These are phyloP conservation scores for Tiaroga cobitis DNA, from an alignment of 2,797 vertebrate species.

Conservation along the genomic window DNA sequence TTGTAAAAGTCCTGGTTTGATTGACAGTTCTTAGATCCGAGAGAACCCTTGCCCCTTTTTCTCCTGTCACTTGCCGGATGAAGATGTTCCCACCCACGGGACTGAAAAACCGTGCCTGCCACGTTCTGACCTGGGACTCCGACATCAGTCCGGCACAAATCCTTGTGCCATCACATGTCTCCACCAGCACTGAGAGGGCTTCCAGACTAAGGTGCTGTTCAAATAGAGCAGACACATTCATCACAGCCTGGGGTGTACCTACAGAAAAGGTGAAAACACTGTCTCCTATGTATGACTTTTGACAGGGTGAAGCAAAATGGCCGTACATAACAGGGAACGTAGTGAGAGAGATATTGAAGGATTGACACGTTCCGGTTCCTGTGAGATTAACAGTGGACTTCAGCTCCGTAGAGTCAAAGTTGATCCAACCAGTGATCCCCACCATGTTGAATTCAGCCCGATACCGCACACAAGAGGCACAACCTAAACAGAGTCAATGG, in stretches of 20 bases:
- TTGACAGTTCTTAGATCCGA: slow-evolving; percentile 70
- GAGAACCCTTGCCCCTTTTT: slow-evolving; percentile 62
- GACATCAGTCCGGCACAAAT: slow-evolving; percentile 72
- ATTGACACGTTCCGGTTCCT: slow-evolving; percentile 65
- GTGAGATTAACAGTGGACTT: slow-evolving; percentile 67
- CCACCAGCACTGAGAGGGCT: slow-evolving; percentile 75
- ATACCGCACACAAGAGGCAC: slow-evolving; percentile 66
- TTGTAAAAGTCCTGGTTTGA: slow-evolving; percentile 55
- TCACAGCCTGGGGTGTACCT: neutral
- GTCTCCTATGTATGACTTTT: slow-evolving; percentile 69
- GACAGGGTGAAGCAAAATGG: slow-evolving; percentile 74
- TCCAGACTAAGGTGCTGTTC: slow-evolving; percentile 64
- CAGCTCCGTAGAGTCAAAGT: slow-evolving; percentile 67
- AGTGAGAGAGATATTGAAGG: slow-evolving; percentile 72
- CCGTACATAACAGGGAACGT: slow-evolving; percentile 81
- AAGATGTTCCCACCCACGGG: slow-evolving; percentile 77
- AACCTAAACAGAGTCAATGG: slow-evolving; percentile 62
- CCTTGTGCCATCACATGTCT: slow-evolving; percentile 66
- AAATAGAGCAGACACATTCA: slow-evolving; percentile 66
- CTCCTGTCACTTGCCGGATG: slow-evolving; percentile 66
- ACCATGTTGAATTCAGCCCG: slow-evolving; percentile 78
- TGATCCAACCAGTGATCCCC: slow-evolving; percentile 75
- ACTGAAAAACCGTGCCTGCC: slow-evolving; percentile 74
- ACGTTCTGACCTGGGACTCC: slow-evolving; percentile 54
- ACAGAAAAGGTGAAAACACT: slow-evolving; percentile 65